Evolutionary conservation across 2,113 vertebrate species (phyloP), one percentile per base, ranked within the genome.

Genomic region (Nipponia nippon): DNA sequence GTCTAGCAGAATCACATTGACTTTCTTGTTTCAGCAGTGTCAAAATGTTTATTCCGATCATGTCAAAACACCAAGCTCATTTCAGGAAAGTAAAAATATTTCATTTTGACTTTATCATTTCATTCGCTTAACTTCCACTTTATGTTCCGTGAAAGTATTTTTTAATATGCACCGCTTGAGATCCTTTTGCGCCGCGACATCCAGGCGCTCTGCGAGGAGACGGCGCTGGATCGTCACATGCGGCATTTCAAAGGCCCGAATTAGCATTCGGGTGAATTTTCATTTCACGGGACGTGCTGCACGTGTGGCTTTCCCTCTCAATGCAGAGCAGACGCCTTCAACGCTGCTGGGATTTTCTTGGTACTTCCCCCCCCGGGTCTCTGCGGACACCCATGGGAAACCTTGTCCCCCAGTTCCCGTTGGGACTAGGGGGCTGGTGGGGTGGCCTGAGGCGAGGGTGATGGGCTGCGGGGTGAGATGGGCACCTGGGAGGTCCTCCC

Each of bases 31-130:
- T 96, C 95, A 77, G 93, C 84, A 46, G 95, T 95, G 96, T 96
- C 96, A 96, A 96, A 97, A 97, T 96, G 96, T 97, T 97, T 96
- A 97, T 93, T 88, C 93, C 0, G 2, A 82, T 90, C 82, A 58
- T 93, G 96, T 96, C 96, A 96, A 95, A 97, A 97, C 96, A 96
- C 36, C 58, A 88, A 94, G 90, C 94, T 97, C 95, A 66, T 90
- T 87, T 89, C 79, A 20, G 75, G 71, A 73, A 81, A 91, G 87
- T 47, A 76, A 91, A 93, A 97, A 94, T 83, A 96, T 93, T 85
- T 90, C 92, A 53, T 91, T 95, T 80, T 53, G 85, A 90, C 90
- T 95, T 90, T 20, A 85, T 93, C 46, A 77, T 95, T 93, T 88
- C 78, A 32, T 72, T 93, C 25, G 13, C 72, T 94, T 58, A 88